These are phyloP conservation scores for Pachycephala philippinensis DNA, from an alignment of 2,113 vertebrate genomes.

Conservation along the genomic window DNA sequence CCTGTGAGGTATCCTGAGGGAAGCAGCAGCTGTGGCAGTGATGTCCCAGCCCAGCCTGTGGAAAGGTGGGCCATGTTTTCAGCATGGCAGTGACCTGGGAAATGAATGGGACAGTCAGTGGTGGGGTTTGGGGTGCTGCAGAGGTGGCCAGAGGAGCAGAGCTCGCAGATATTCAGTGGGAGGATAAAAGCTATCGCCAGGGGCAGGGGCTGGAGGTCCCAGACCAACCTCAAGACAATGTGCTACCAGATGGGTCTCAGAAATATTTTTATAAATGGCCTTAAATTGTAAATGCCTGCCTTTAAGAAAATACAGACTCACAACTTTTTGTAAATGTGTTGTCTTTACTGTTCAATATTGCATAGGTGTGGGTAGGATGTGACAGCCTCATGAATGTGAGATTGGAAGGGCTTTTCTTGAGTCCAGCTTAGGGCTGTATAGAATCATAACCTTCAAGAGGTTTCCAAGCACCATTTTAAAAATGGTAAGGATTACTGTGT, in stretches of 20 bases:
- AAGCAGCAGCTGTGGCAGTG: not conserved
- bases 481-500: not conserved
- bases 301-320: not conserved
- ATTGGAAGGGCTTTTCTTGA: not conserved
- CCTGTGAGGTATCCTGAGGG: not conserved
- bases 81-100: not conserved
- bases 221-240: not conserved
- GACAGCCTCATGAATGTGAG: not conserved
- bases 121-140: not conserved
- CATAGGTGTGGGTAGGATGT: not conserved
- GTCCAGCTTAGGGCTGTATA: not conserved
- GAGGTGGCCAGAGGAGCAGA: not conserved
- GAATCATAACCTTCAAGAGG: not conserved
- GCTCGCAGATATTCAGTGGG: rapidly evolving
- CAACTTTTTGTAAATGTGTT: not conserved
- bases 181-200: not conserved
- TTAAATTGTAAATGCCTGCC: not conserved
- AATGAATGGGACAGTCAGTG: not conserved
- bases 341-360: not conserved
- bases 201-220: not conserved
- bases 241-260: not conserved
- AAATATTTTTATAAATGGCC: not conserved
- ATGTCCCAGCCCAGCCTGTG: not conserved
- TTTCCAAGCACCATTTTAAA: not conserved
- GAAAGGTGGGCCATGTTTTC: not conserved